Evolutionary conservation across 2,888 invertebrate genomes (phyloP).

Genomic region (Andrena trimmerana): DNA sequence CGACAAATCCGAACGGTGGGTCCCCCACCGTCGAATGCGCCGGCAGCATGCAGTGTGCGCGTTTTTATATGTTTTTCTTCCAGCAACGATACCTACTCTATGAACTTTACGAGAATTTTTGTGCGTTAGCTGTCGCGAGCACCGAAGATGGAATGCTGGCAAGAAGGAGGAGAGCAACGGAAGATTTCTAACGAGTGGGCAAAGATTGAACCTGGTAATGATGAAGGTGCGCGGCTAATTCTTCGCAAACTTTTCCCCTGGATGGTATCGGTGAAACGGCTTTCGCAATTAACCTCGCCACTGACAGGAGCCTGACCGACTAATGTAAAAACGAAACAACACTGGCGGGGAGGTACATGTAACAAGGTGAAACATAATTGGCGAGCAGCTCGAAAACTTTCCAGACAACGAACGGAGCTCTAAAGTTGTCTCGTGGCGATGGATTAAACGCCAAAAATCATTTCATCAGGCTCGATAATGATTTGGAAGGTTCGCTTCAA

Average conservation of each 20-base stretch:
- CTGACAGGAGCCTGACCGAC: constrained; percentile 28
- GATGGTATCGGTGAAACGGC: constrained; percentile 61
- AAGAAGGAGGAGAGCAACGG: not conserved
- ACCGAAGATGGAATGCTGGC: not conserved
- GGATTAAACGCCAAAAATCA: constrained; percentile 56
- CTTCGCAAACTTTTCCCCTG: constrained; percentile 40
- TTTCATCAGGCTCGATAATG: constrained; percentile 26
- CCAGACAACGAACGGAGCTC: not conserved
- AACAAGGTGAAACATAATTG: constrained; percentile 56
- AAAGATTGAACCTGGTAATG: constrained; percentile 39
- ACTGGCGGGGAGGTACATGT: constrained; percentile 39
- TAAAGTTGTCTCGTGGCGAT: constrained; percentile 9
- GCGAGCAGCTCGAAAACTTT: constrained; percentile 39
- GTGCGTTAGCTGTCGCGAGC: not conserved
- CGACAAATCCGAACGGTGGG: constrained; percentile 21
- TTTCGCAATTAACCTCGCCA: constrained; percentile 66
- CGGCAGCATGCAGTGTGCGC: not conserved
- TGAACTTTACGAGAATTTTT: constrained; percentile 11
- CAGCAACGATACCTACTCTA: not conserved
- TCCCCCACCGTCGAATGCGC: not conserved
- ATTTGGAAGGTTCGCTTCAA: constrained; percentile 6
- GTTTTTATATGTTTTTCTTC: constrained; percentile 5
- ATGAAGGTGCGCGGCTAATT: constrained; percentile 44
- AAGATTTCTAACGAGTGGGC: not conserved
- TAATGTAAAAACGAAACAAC: constrained; percentile 49